Base-by-base conservation (phyloP, 1,140 invertebrate genomes). In the Atta cephalotes region DNA sequence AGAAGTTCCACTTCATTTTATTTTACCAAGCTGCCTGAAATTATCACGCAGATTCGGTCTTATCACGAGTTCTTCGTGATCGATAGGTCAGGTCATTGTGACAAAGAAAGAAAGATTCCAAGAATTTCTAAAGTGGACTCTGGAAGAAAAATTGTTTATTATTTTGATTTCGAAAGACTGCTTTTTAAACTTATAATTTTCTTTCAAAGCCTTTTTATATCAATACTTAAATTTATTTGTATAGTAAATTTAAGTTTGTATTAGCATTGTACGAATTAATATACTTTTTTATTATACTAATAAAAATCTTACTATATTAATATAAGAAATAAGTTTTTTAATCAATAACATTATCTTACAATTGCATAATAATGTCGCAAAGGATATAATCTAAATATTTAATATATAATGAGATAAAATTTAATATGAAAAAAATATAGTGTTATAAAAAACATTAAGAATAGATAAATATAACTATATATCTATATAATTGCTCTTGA, bases 11-110 rank as follows among this genome's bases (percentile, higher is more conserved):
- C 21, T 76, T 58, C 58, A 74, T 85, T 39, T 85, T 85, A 68
- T 7, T 76, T 68, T n/a, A 72, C 3, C 18, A 60, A 45, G n/a
- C n/a, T 68, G 60, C 58, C 3, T 31, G 9, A 77, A 68, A 35
- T 89, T 90, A 91, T 91, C 88, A 39, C 21, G 58, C 18, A 68
- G 72, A 51, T 58, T 51, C 21, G 7, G 71, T 28, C 71, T 88
- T 91, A 91, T 88, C 87, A 10, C 45, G 0, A 12, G 10, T 58
- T 90, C 18, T 62, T 87, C 72, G 62, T 78, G 39, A 63, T 84
- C 71, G 49, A 21, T 60, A 72, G 66, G 65, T 88, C 86, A 63
- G 84, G 88, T 92, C 91, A 92, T 90, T 88, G 45, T 72, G 45
- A 82, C 25, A 62, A 90, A 88, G 9, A 86, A 63, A 79, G 39